Conservation (phyloP, 2,113 vertebrate species). For the Willisornis vidua region DNA sequence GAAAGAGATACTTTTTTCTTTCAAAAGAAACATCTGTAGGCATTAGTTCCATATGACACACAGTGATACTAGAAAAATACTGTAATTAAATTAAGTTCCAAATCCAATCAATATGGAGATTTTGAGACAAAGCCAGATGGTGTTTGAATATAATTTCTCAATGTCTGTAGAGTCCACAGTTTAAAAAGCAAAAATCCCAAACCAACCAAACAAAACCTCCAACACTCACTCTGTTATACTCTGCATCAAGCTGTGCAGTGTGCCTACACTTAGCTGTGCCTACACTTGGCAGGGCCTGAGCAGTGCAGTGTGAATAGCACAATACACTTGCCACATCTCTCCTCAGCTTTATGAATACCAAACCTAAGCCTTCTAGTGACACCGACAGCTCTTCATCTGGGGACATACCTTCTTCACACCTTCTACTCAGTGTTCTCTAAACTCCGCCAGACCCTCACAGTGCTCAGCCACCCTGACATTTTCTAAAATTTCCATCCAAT, state of each 20-base stretch:
- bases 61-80: not conserved
- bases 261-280: not conserved
- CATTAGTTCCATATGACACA: not conserved
- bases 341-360: not conserved
- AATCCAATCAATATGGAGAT: not conserved
- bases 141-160: not conserved
- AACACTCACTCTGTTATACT: not conserved
- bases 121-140: not conserved
- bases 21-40: not conserved
- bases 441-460: not conserved
- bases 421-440: not conserved
- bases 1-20: not conserved
- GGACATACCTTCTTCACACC: accelerated
- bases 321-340: not conserved
- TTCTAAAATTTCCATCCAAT: not conserved
- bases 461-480: not conserved
- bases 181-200: not conserved
- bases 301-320: not conserved
- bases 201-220: not conserved
- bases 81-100: not conserved
- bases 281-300: not conserved
- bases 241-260: not conserved
- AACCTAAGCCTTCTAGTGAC: not conserved
- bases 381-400: not conserved
- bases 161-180: not conserved